Evolutionary conservation across 2,113 vertebrate genomes (phyloP), one percentile per base, ranked within the genome.

Genomic region (Polypterus senegalus): DNA sequence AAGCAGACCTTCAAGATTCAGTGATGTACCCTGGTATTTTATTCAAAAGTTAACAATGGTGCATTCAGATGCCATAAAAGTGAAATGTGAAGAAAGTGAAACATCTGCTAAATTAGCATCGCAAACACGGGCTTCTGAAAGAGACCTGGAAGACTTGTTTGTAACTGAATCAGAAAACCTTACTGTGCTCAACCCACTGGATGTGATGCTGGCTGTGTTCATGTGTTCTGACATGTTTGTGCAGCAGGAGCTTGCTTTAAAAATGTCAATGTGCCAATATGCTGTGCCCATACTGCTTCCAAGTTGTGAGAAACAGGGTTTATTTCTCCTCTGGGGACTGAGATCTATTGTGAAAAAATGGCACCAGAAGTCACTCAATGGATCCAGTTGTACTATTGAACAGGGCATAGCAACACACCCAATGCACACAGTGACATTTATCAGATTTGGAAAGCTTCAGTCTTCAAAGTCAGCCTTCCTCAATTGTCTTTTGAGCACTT

Each of bases 141-240:
- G 27, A 27, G 27, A 27, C 27, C 27, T 27, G 27, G 27, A 27
- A 27, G 27, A 27, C 27, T 27, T 27, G 27, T 27, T 27, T 27
- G 27, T 27, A 27, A 27, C 27, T 27, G 27, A 27, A 27, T 27
- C 27, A 27, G 27, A 27, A 27, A 27, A 2, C 27, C 27, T 27
- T 27, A 27, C 27, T 27, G 27, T 27, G 27, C 27, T 27, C 27
- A 27, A 78, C 59, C 76, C 74, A 44, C 66, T 78, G 71, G 77
- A 76, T 62, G 65, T 75, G 54, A 71, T 75, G 59, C 77, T 81
- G 74, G 74, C 71, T 9, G 60, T 80, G 51, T 81, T 74, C 47
- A 70, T 79, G 4, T 82, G 77, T 0, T 69, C 78, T 1, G 67
- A 82, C 51, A 62, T 81, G 9, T 77, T 80, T 66, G 59, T 66